Evolutionary conservation across 2,113 vertebrate species (phyloP).

Genomic region (Eublepharis macularius): DNA sequence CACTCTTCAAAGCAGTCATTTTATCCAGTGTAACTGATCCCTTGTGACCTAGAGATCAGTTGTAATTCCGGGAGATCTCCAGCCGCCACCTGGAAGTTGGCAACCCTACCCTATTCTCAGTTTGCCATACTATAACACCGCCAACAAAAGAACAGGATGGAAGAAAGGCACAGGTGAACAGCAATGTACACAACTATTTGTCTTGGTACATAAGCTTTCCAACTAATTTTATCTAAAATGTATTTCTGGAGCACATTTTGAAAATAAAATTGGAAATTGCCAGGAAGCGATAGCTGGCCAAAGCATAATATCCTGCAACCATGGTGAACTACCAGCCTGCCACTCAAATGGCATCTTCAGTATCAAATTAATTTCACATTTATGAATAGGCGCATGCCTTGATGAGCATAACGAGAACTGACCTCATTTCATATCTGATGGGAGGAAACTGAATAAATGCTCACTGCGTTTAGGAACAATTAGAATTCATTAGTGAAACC

Average conservation of each 20-base stretch:
- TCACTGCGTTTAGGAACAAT: slow-evolving; percentile 51
- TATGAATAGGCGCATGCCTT: slow-evolving; percentile 10
- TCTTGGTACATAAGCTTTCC: slow-evolving; percentile 8
- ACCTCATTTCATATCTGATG: slow-evolving; percentile 36
- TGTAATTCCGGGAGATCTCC: no score
- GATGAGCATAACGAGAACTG: slow-evolving; percentile 18
- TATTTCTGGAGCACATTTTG: background rate
- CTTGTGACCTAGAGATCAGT: no score
- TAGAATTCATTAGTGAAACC: slow-evolving; percentile 59
- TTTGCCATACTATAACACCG: background rate
- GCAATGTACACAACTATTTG: background rate
- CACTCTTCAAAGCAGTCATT: no score
- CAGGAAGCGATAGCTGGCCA: background rate
- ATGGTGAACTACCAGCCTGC: background rate
- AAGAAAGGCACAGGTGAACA: background rate
- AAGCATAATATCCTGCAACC: slow-evolving; percentile 11
- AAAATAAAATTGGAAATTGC: background rate
- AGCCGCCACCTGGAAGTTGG: no score
- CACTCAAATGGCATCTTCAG: background rate
- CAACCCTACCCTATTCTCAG: no score
- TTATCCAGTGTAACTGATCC: no score
- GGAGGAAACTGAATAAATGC: slow-evolving; percentile 16
- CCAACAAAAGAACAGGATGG: background rate
- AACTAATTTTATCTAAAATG: background rate
- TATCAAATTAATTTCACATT: slow-evolving; percentile 6